phyloP scores from a whole-genome alignment of 2,797 vertebrate genomes.

The Halcyon smyrnensis region DNA sequence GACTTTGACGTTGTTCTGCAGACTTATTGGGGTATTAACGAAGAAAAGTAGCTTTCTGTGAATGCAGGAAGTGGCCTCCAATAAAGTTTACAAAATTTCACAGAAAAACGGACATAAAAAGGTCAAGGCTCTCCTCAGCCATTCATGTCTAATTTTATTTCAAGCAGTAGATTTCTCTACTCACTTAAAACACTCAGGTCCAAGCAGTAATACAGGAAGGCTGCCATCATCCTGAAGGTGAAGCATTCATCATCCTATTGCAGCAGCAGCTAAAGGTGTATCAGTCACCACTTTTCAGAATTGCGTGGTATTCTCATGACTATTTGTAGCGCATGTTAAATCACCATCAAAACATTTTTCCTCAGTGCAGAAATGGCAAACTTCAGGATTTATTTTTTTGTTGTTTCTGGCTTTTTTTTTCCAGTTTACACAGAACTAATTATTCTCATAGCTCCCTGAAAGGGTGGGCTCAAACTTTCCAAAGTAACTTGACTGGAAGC shows the following conservation, averaged over 20 bases:
- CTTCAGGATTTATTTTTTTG: not conserved
- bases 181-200: not conserved
- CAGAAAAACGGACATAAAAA: slow-evolving; percentile 31
- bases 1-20: not conserved
- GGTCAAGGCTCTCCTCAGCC: slow-evolving; percentile 20
- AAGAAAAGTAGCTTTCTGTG: slow-evolving; percentile 21
- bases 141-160: not conserved
- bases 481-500: not conserved
- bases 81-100: slow-evolving; percentile 47
- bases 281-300: not conserved
- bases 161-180: not conserved
- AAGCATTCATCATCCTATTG: not conserved
- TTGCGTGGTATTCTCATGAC: rapidly evolving
- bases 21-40: not conserved
- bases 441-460: not conserved
- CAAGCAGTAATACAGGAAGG: not conserved
- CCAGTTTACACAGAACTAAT: not conserved
- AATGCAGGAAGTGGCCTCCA: slow-evolving; percentile 61
- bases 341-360: not conserved
- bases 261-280: not conserved
- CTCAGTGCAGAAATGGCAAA: not conserved
- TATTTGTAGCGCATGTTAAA: rapidly evolving
- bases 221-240: not conserved
- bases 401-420: not conserved
- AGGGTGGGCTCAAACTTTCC: not conserved